These are phyloP conservation scores for Nephrocerus scutellatus DNA, from an alignment of 2,888 invertebrate genomes.

Conservation along the genomic window DNA sequence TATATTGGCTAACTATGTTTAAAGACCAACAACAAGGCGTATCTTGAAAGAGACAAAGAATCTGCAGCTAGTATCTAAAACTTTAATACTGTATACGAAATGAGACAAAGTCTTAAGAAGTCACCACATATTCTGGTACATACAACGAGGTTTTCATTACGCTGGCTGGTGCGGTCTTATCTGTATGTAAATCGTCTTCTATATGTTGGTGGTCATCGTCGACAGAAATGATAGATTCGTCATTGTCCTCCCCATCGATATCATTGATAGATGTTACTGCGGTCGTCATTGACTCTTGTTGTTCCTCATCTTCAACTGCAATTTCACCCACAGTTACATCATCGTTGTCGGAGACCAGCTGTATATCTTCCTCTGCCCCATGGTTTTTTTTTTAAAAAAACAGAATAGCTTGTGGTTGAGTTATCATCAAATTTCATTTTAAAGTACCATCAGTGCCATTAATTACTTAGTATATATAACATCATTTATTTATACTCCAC, in stretches of 20 bases:
- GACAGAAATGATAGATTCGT: no score
- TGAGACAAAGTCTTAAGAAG: constrained; percentile 21
- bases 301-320: background rate
- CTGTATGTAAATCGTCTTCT: constrained; percentile 9
- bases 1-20: no score
- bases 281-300: no score
- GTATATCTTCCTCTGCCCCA: constrained; percentile 35
- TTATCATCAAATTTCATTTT: no score
- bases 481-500: no score
- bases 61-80: constrained; percentile 25
- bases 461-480: no score
- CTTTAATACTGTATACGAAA: constrained; percentile 28
- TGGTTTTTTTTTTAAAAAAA: no score
- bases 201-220: no score
- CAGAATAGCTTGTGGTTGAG: no score
- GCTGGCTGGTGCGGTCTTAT: constrained; percentile 1
- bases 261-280: constrained; percentile 2
- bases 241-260: constrained; percentile 17
- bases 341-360: constrained; percentile 15
- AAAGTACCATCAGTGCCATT: no score
- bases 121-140: no score
- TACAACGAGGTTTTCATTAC: no score
- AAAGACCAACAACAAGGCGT: background rate
- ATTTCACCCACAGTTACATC: constrained; percentile 26
- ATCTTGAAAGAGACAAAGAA: constrained; percentile 28